Evolutionary conservation across 2,888 invertebrate species (phyloP), one percentile per base, ranked within the genome.

Genomic region (Muschampia plurimacula): DNA sequence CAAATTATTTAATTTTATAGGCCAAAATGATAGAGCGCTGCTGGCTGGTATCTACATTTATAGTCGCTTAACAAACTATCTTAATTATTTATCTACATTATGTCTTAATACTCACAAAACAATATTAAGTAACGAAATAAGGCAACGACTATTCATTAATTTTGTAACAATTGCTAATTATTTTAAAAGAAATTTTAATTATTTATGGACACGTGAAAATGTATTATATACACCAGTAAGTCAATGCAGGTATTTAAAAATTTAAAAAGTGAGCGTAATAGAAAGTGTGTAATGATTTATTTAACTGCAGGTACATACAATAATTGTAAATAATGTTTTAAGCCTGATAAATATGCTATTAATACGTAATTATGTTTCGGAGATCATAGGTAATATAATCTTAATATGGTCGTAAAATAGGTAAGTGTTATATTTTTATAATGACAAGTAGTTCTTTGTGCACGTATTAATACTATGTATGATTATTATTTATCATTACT

Each of bases 1-100:
- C 93, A 92, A 94, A 92, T 93, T 88, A 91, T 94, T 93, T 92
- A 93, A 89, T 88, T 92, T 88, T 92, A 91, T 92, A 93, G 93
- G 93, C 91, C 92, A 90, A 93, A 94, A 92, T 92, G 89, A 93
- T 93, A 91, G 91, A 90, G 52, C 52, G 52, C 52, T 52, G 87
- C 89, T 89, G 89, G 88, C n/a, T n/a, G n/a, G n/a, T 92, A 92
- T 92, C 93, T 94, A 94, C 93, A 55, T 28, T 55, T 55, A 93
- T 88, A 89, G 89, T 91, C 91, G 90, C 93, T 93, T 93, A 93
- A 84, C 86, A 84, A 85, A 88, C 87, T 91, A 92, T 86, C 85
- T 89, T 89, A 89, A 75, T 79, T 84, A 86, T 82, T 82, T 93
- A 93, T 92, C 92, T 93, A 93, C 91, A 92, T 85, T 85, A 87